phyloP scores from a whole-genome alignment of 2,113 vertebrate genomes.

The Etia nguti region DNA sequence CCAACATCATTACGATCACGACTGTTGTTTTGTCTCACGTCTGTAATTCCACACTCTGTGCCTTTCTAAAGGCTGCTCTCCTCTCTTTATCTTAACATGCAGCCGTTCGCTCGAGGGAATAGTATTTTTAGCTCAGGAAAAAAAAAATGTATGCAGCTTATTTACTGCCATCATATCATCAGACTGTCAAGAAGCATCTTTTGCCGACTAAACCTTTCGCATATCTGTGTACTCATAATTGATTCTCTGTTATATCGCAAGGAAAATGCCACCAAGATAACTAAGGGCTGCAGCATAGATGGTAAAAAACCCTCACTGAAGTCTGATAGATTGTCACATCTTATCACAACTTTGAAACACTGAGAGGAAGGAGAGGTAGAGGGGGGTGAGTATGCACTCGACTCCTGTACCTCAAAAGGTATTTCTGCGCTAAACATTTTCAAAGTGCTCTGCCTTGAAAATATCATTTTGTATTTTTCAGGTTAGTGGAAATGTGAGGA shows the following conservation, averaged over 20 bases:
- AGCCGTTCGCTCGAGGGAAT: constrained; percentile 58
- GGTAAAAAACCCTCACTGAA: constrained; percentile 59
- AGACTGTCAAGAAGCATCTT: constrained; percentile 70
- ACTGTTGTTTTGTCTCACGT: constrained; percentile 21
- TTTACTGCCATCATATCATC: constrained; percentile 70
- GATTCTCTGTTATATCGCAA: constrained; percentile 74
- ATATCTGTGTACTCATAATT: constrained; percentile 75
- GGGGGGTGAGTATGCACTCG: constrained; percentile 46
- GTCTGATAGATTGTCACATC: constrained; percentile 73
- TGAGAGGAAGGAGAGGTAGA: constrained; percentile 24
- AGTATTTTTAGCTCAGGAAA: constrained; percentile 60
- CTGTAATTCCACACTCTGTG: constrained; percentile 42
- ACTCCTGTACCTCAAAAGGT: constrained; percentile 57
- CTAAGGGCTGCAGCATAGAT: constrained; percentile 44
- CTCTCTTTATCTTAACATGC: constrained; percentile 60
- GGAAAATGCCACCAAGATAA: constrained; percentile 74
- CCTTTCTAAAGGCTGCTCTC: constrained; percentile 33
- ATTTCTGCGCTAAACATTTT: constrained; percentile 65
- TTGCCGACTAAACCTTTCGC: constrained; percentile 66
- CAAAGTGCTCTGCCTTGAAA: constrained; percentile 54
- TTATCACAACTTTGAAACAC: constrained; percentile 72
- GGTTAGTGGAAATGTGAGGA: constrained; percentile 37
- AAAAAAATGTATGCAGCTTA: constrained; percentile 53
- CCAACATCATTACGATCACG: constrained; percentile 27
- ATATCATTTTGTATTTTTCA: constrained; percentile 53